Evolutionary conservation across 2,113 vertebrate species (phyloP), one percentile per base, ranked within the genome.

Genomic region (Laticauda colubrina): DNA sequence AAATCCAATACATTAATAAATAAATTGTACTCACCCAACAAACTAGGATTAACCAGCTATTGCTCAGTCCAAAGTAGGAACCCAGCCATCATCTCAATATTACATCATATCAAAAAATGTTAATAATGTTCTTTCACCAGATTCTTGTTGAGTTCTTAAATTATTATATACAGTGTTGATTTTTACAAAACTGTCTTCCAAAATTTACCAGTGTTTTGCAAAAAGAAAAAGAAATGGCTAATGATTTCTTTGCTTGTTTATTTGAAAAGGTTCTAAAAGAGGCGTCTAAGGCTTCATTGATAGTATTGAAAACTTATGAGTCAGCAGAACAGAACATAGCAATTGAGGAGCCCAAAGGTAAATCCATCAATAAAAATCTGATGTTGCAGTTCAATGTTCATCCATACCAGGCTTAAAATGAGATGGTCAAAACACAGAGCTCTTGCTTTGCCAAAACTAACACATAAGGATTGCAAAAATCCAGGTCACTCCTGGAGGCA

Each of bases 221-320:
- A 43, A 2, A 21, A 29, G 34, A 8, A 53, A 81, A 86, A 64
- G 9, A 45, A 89, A 75, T 59, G 57, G 23, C 48, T 93, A 86
- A 93, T 43, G 2, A 24, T 54, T 93, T 86, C 7, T 45, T 90
- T 93, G 26, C 48, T 75, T 92, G 11, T 21, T 69, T 75, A 45
- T 39, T 61, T 59, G 45, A 93, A 90, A 64, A 93, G 92, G 48
- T 93, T 85, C 21, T 90, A 48, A 90, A 51, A 45, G 81, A 85
- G 9, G 89, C 81, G 61, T 93, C 92, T n/a, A 93, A 12, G 45
- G 92, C 92, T 43, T 93, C 92, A 61, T 1, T 92, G 20, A 2
- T 51, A 29, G 15, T 57, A 8, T 24, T 69, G 26, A 93, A 89
- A 59, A 5, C 5, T 54, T 29, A 39, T 26, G 92, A 90, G 23